Conservation (phyloP, 1,140 invertebrate species). For the Penaeus chinensis region DNA sequence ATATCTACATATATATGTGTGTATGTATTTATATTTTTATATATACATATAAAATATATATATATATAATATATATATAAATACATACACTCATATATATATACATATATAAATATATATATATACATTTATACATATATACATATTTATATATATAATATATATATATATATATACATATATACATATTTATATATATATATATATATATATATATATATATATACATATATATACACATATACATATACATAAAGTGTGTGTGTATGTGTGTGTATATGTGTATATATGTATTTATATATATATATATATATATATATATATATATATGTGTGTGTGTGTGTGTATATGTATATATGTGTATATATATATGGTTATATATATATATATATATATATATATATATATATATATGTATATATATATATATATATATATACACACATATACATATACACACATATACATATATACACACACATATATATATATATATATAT, state of each 20-base stretch:
- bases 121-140: constrained; percentile 16
- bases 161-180: constrained; percentile 12
- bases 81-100: not conserved
- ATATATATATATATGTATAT: too few relatives aligned
- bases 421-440: too few relatives aligned
- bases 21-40: not conserved
- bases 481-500: too few relatives aligned
- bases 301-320: too few relatives aligned
- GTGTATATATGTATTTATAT: not conserved
- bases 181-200: not conserved
- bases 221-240: not conserved
- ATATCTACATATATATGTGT: constrained; percentile 11
- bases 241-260: too few relatives aligned
- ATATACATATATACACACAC: too few relatives aligned
- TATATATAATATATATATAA: too few relatives aligned
- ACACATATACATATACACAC: too few relatives aligned
- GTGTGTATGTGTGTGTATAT: not conserved
- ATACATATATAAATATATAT: not conserved
- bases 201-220: constrained; percentile 11
- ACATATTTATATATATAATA: constrained; percentile 24
- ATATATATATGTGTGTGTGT: too few relatives aligned
- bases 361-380: too few relatives aligned
- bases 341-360: too few relatives aligned
- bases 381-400: too few relatives aligned
- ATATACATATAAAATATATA: not conserved